phyloP scores from a whole-genome alignment of 2,113 vertebrate species.

The Pseudopipra pipra region DNA sequence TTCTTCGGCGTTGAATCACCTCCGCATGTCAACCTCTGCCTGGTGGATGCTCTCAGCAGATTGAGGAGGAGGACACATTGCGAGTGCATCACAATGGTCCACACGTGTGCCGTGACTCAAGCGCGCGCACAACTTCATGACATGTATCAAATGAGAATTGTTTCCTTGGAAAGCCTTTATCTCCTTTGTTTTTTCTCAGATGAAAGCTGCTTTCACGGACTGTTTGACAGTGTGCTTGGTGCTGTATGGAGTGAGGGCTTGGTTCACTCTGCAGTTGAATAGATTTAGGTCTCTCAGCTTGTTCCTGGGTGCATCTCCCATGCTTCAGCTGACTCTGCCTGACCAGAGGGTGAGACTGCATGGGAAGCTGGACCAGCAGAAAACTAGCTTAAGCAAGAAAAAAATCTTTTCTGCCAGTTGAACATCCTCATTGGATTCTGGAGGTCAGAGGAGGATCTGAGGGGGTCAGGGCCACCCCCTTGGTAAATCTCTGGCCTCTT shows the following conservation, averaged over 20 bases:
- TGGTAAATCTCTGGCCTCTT: neutral
- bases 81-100: neutral
- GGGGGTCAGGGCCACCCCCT: neutral
- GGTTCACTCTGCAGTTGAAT: neutral
- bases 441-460: neutral
- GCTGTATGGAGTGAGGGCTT: neutral
- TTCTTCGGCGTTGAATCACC: neutral
- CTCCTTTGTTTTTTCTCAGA: neutral
- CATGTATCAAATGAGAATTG: neutral
- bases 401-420: neutral
- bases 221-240: neutral
- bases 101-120: slow-evolving; percentile 33
- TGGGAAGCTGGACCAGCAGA: neutral
- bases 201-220: neutral
- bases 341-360: neutral
- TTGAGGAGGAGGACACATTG: slow-evolving; percentile 51
- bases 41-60: slow-evolving; percentile 29
- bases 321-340: neutral
- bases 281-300: neutral
- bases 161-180: neutral
- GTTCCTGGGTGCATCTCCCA: neutral
- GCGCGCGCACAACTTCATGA: neutral
- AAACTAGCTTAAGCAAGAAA: neutral
- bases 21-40: slow-evolving; percentile 20
- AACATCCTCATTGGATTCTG: neutral